Evolutionary conservation across 2,113 vertebrate genomes (phyloP), one percentile per base, ranked within the genome.

Genomic region (Pituophis catenifer): DNA sequence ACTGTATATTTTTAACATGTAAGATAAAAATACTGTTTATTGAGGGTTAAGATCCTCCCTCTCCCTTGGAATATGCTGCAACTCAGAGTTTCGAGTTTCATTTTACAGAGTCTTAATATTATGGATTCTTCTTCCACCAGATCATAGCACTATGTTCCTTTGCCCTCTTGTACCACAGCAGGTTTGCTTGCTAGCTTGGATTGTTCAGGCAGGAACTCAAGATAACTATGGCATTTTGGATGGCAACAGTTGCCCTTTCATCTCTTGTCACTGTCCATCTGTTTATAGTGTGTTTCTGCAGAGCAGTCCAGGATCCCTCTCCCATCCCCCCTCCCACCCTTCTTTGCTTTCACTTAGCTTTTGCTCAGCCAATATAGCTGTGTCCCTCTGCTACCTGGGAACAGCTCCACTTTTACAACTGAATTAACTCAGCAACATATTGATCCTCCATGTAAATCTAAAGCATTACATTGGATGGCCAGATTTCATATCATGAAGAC

Each of bases 201-300:
- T 55, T 89, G 19, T 81, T 9, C 75, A 81, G 17, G 75, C 33
- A 19, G 75, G 75, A 81, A 38, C 75, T 81, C 8, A 81, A 81
- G 33, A 44, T 38, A 81, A 81, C 75, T 19, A 21, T 38, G 75
- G 8, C 21, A 86, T 91, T 91, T 86, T 91, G 75, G 75, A 58
- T 86, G 75, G 90, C 38, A 48, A 33, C 9, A 17, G 33, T 86
- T 58, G 33, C 33, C 33, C 91, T 89, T 92, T 89, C 87, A 75
- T 92, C 91, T 89, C 21, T 89, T 92, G 86, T 58, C 57, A 58
- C 48, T 65, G n/a, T 33, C 44, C n/a, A 55, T 89, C 91, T 89
- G 48, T 70, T 92, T 70, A 92, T 44, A 89, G 55, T 11, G 17
- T 85, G 15, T 85, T 86, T 86, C 15, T n/a, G 38, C 86, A 54